Conservation (phyloP, 2,113 vertebrate species). For the Anseranas semipalmata region DNA sequence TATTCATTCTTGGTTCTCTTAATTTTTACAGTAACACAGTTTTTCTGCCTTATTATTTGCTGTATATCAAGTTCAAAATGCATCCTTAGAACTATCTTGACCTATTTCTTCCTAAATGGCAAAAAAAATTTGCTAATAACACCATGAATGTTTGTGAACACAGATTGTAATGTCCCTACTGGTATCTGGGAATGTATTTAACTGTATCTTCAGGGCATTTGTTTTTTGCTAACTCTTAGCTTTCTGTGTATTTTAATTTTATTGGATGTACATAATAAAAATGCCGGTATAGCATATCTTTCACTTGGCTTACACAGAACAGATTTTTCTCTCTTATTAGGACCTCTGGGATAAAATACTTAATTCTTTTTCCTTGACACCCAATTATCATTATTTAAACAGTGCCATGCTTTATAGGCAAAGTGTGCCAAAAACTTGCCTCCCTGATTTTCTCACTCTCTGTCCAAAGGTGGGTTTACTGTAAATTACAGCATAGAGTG, state of each 20-base stretch:
- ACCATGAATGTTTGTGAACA: not conserved
- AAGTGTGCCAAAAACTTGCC: not conserved
- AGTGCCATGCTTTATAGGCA: not conserved
- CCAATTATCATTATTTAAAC: not conserved
- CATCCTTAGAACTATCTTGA: not conserved
- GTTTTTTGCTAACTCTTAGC: not conserved
- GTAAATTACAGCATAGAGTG: not conserved
- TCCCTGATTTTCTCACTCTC: not conserved
- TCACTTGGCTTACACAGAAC: not conserved
- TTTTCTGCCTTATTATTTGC: not conserved
- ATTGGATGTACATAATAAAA: not conserved
- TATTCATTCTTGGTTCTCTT: not conserved
- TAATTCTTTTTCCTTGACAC: not conserved
- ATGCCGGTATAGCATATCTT: not conserved
- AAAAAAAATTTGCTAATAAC: not conserved
- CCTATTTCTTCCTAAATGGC: not conserved
- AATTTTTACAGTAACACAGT: fast-evolving
- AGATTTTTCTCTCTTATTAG: not conserved
- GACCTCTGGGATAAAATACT: not conserved
- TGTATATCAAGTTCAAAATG: not conserved
- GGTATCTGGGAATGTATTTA: not conserved
- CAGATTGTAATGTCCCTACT: not conserved
- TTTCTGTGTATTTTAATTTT: not conserved
- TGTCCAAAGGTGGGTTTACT: not conserved
- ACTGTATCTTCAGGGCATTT: not conserved